Conservation (phyloP, 2,113 vertebrate genomes). For the Axis porcinus region DNA sequence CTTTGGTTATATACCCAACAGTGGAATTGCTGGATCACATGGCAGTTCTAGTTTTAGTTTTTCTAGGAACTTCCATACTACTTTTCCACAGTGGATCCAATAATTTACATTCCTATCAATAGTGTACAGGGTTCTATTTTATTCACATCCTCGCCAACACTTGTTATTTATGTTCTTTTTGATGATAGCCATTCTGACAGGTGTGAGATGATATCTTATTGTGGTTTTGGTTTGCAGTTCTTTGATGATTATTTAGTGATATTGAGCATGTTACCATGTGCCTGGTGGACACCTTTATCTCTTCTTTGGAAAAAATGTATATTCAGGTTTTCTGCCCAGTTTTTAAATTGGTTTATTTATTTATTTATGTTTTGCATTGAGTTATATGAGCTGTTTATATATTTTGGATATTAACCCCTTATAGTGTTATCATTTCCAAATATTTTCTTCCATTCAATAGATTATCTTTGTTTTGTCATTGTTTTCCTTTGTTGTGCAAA, state of each 20-base stretch:
- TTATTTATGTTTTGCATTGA: neutral
- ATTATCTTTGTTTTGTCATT: neutral
- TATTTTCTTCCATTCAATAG: neutral
- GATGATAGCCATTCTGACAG: neutral
- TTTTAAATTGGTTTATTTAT: neutral
- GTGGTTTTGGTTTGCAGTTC: neutral
- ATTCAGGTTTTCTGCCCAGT: neutral
- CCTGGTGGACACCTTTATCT: neutral
- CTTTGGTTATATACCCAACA: neutral
- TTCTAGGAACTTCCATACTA: neutral
- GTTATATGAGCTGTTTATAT: neutral
- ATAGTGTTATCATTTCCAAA: neutral
- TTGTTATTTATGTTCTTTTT: neutral
- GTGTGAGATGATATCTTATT: neutral
- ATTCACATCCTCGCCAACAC: neutral
- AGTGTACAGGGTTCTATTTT: too few species aligned
- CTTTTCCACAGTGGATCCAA: neutral
- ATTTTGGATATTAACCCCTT: neutral
- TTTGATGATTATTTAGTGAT: neutral
- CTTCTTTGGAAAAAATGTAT: neutral
- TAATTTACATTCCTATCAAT: neutral
- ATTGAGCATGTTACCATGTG: neutral
- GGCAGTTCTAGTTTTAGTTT: neutral
- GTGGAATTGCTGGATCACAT: neutral
- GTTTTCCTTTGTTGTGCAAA: neutral